A percentile compares a stretch with the other conserved stretches of the same genome.
phyloP scores from a whole-genome alignment of 2,113 vertebrate genomes.

The Piaya cayana region DNA sequence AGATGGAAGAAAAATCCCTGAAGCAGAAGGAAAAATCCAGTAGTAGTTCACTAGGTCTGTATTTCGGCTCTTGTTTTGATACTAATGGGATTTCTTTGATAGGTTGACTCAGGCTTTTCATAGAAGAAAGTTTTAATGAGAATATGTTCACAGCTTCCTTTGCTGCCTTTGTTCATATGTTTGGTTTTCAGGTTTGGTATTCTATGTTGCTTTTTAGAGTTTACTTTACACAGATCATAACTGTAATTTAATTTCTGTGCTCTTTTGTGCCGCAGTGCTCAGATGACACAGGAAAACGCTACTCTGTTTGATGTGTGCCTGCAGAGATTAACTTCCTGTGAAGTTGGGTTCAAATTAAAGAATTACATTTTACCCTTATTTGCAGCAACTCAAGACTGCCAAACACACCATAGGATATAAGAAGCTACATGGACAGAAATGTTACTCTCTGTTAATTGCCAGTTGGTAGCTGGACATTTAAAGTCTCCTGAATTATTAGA shows the following conservation, averaged over 20 bases:
- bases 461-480: background rate
- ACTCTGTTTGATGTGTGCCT: background rate
- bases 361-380: background rate
- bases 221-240: background rate
- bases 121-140: slow-evolving; percentile 13
- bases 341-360: background rate
- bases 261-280: background rate
- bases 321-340: background rate
- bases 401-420: background rate
- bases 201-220: background rate
- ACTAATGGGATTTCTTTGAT: slow-evolving; percentile 40
- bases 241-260: background rate
- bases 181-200: background rate
- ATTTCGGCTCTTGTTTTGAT: background rate
- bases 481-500: background rate
- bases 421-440: background rate
- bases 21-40: slow-evolving; percentile 13
- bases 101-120: slow-evolving; percentile 28
- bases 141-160: slow-evolving; percentile 10
- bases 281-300: background rate
- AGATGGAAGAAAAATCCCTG: slow-evolving; percentile 24
- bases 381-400: background rate
- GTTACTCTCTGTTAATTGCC: background rate
- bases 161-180: background rate
- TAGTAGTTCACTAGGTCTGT: background rate